These are phyloP conservation scores for Pseudoatta argentina DNA, from an alignment of 1,140 invertebrate genomes.

Conservation along the genomic window DNA sequence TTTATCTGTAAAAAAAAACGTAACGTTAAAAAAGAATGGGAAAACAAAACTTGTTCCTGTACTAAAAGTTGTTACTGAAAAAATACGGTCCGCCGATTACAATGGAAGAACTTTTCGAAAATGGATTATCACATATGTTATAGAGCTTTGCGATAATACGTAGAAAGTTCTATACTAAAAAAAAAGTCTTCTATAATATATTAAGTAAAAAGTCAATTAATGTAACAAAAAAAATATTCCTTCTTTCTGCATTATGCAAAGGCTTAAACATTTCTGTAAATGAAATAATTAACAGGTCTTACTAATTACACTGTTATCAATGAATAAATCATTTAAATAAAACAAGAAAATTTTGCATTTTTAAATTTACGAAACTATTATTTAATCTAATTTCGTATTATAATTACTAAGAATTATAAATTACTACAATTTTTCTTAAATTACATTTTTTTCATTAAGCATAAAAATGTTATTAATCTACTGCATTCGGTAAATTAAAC, in stretches of 20 bases:
- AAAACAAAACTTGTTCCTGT: conserved; percentile 1
- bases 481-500: background rate
- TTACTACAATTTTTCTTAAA: conserved; percentile 1
- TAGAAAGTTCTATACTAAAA: background rate
- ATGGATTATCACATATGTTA: background rate
- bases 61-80: conserved; percentile 4
- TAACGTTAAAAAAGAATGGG: background rate
- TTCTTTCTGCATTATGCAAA: background rate
- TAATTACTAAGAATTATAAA: conserved; percentile 1
- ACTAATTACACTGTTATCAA: background rate
- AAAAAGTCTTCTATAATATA: background rate
- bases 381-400: background rate
- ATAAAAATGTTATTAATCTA: background rate
- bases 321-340: background rate
- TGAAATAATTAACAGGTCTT: conserved; percentile 15
- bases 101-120: background rate
- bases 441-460: conserved; percentile 6
- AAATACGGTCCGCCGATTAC: background rate
- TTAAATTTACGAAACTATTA: background rate
- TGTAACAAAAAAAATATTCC: background rate
- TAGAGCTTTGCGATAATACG: background rate
- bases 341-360: conserved; percentile 5
- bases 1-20: background rate
- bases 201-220: conserved; percentile 29
- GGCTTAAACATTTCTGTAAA: background rate